Conservation (phyloP, 2,888 invertebrate genomes). For the Meloe dianella region DNA sequence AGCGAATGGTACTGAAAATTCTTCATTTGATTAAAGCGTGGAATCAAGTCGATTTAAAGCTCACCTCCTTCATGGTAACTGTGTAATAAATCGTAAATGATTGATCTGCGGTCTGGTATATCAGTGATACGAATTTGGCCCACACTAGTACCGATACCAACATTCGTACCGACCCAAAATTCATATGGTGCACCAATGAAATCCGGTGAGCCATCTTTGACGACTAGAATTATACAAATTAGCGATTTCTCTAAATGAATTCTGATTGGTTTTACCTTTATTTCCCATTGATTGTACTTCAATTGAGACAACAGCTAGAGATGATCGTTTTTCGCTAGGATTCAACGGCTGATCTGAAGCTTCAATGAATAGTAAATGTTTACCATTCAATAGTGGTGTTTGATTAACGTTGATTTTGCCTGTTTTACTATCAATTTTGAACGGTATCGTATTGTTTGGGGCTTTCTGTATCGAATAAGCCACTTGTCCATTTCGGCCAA, state of each 20-base stretch:
- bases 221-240: conserved; percentile 34
- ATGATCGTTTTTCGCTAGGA: conserved; percentile 81
- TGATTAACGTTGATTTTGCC: conserved; percentile 73
- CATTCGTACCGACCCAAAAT: conserved; percentile 89
- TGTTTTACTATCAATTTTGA: conserved; percentile 73
- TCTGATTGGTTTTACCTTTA: conserved; percentile 32
- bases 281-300: conserved; percentile 68
- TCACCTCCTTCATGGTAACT: conserved; percentile 83
- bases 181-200: conserved; percentile 87
- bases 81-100: conserved; percentile 81
- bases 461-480: conserved; percentile 56
- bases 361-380: conserved; percentile 82
- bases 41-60: conserved; percentile 23
- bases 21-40: neutral
- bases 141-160: conserved; percentile 82
- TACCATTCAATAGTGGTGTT: conserved; percentile 70
- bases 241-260: neutral
- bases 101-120: conserved; percentile 68
- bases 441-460: conserved; percentile 64
- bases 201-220: conserved; percentile 68
- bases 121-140: conserved; percentile 83
- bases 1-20: conserved; percentile 80
- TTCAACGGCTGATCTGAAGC: conserved; percentile 83
- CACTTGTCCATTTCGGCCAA: conserved; percentile 78
- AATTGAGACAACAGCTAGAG: conserved; percentile 83